phyloP scores from a whole-genome alignment of 2,888 invertebrate species.

The Philereme transversata region DNA sequence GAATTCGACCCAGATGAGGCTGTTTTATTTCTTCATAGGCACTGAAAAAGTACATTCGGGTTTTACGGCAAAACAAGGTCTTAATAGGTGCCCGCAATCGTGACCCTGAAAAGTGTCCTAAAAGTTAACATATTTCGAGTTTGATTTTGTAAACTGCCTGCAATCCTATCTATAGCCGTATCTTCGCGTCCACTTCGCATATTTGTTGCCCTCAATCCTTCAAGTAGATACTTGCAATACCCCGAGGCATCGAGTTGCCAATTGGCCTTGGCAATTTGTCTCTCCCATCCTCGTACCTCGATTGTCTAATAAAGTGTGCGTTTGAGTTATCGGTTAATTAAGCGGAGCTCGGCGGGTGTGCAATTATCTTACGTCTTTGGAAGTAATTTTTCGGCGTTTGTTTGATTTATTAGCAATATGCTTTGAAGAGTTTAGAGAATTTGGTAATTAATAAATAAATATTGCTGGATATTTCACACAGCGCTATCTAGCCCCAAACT shows the following conservation, averaged over 20 bases:
- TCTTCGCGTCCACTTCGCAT: not conserved
- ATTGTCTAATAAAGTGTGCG: slow-evolving; percentile 48
- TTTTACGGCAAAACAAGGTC: no score
- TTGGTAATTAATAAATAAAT: no score
- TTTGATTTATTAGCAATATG: slow-evolving; percentile 17
- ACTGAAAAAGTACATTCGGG: no score
- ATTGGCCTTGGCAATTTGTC: slow-evolving; percentile 29
- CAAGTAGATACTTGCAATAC: slow-evolving; percentile 12
- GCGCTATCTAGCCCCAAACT: no score
- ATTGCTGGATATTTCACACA: no score
- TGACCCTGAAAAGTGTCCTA: no score
- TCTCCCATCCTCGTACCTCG: slow-evolving; percentile 32
- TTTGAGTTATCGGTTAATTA: slow-evolving; percentile 53
- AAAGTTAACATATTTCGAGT: not conserved
- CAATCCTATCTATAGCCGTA: not conserved
- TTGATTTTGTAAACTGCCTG: not conserved
- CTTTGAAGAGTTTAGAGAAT: not conserved
- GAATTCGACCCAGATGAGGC: not conserved
- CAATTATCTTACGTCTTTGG: slow-evolving; percentile 33
- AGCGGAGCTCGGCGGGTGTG: slow-evolving; percentile 30
- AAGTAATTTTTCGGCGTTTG: slow-evolving; percentile 8
- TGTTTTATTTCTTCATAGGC: no score
- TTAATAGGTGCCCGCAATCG: no score
- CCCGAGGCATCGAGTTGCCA: slow-evolving; percentile 22
- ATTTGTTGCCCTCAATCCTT: slow-evolving; percentile 15